Base-by-base conservation (phyloP, 1,140 invertebrate species). In the Cyphomyrmex costatus region DNA sequence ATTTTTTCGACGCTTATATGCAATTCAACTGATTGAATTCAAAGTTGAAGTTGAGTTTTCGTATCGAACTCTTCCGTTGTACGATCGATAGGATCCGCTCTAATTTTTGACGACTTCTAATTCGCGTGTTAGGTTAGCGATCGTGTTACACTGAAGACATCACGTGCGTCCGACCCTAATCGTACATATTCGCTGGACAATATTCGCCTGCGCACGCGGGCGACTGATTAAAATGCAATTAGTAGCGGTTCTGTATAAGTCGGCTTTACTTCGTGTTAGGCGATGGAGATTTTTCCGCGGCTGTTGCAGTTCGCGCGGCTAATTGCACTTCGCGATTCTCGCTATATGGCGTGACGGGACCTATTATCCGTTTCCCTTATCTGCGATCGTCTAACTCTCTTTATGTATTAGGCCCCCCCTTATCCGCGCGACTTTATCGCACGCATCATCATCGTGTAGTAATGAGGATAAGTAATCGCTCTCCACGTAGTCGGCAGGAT, bases 381-480 rank as follows among this genome's bases (percentile, higher is more conserved):
- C 79, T 83, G 68, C 68, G 79, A 83, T 83, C 79, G 66, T 36
- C 79, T 83, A 83, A 83, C 79, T 27, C 68, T 83, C 79, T 83
- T 83, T 83, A 83, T 83, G 68, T 83, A 83, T 83, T 74, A 83
- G 68, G 27, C 30, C 36, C 33, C 36, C n/a, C 27, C 63, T 42
- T 82, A 82, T 82, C 68, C 42, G 53, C 53, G 56, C 53, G 79
- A 74, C 68, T 83, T 83, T 83, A 83, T 83, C 79, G 79, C 68
- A 60, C 79, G 79, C 68, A 83, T 83, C 79, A 83, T 83, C 66
- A 83, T 83, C 79, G 79, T 33, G 79, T 83, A 73, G 68, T 74
- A 83, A 83, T 83, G 79, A 83, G 79, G 79, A 83, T 83, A 83
- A 83, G 79, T 83, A 83, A 83, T 83, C 68, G 79, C 36, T 73